Base-by-base conservation (phyloP, 2,888 invertebrate species). In the Drosophila vallismaia region DNA sequence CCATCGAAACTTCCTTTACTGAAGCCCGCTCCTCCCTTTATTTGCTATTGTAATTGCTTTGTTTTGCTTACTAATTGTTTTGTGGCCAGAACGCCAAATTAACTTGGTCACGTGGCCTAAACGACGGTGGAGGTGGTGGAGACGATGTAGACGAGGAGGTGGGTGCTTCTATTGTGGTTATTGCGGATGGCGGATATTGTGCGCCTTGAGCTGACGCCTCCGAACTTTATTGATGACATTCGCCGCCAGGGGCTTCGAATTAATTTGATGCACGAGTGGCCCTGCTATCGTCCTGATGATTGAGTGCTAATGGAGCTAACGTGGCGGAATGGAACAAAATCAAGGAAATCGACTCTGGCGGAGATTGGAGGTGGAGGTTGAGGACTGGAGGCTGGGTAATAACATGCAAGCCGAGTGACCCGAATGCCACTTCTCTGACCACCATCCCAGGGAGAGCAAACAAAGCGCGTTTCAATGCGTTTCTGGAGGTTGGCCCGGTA, bases 181-280 rank as follows among this genome's bases (percentile, higher is more conserved):
- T 42, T 42, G 40, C 9, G 28, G 12, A 31, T 9, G 14, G 31
- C 49, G 44, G 24, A 44, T 44, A 44, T 44, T 9, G 44, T 19
- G 10, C 44, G 19, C 44, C 44, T 44, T 44, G 44, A 24, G 28
- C 31, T 48, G 58, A n/a, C 64, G 62, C 58, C 66, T 53, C 36
- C 59, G 68, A 58, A 63, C 70, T 69, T 81, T 79, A 84, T 83
- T 83, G 80, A 86, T 83, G 83, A 74, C 80, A 83, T 78, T 80
- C 57, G 59, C 70, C 57, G 57, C 68, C 53, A 33, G 71, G 49
- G 68, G 63, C 54, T 72, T 54, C 54, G 53, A 54, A 63, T 84
- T 84, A 85, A 86, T 86, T 84, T 84, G 75, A 76, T 74, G 84
- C 84, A 86, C 86, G 85, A 84, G 75, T 84, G 77, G 56, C 53